Base-by-base conservation (phyloP, 2,113 vertebrate genomes). In the Dascyllus trimaculatus region DNA sequence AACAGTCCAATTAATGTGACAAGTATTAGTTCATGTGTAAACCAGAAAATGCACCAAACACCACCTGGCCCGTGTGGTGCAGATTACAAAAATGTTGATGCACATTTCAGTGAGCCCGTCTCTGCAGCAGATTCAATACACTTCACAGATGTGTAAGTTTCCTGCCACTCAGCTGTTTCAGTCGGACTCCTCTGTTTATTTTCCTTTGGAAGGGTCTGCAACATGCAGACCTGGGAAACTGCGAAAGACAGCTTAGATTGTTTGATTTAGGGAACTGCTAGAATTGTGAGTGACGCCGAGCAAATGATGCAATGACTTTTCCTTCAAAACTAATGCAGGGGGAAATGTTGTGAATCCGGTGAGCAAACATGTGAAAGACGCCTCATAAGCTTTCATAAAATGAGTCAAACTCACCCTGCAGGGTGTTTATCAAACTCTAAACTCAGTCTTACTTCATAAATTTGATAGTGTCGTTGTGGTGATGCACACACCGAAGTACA, bases 301-400 rank as follows among this genome's bases (percentile, higher is more conserved):
- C 7, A 72, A 69, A 75, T 18, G 54, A 54, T 68, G 57, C 48
- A 54, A 65, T 18, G 19, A 54, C 56, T 62, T 48, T 26, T 21
- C 25, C 61, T 81, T 63, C 17, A 14, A 35, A 19, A 59, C 7
- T 62, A 75, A 58, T 40, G 24, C 48, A 40, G 43, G 19, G 15
- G 29, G 32, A 74, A 82, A 73, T 70, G 51, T 73, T 64, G 63
- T 75, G 45, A 52, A 73, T 79, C 22, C 45, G 46, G 29, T 5
- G 32, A 64, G 63, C n/a, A 65, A 65, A 62, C 25, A 58, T 38
- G 9, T 21, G n/a, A 64, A 35, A 26, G 19, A 75, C 59, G 26
- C 29, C 18, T 64, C 52, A 56, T 26, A 60, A 67, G 35, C 35
- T 52, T 52, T 75, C n/a, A 2, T 22, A 26, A 67, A 62, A 78